Evolutionary conservation across 2,888 invertebrate species (phyloP).

Genomic region (Noctua janthe): DNA sequence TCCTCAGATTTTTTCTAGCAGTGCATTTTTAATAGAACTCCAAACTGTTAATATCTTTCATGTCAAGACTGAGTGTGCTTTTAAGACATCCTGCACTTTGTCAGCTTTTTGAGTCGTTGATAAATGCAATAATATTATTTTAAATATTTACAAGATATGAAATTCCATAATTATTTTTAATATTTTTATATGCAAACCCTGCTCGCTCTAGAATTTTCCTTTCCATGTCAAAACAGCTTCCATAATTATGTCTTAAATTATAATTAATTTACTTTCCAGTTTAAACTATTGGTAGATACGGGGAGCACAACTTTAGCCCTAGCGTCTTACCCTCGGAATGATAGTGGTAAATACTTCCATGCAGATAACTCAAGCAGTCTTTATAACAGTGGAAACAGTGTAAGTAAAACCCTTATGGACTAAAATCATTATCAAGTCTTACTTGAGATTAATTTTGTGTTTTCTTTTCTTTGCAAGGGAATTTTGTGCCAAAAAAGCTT

Average conservation of each 20-base stretch:
- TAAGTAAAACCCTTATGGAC: conserved; percentile 66
- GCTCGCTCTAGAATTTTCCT: too few relatives aligned
- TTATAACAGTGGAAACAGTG: conserved; percentile 81
- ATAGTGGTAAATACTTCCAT: conserved; percentile 84
- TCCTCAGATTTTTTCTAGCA: not conserved
- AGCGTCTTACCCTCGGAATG: conserved; percentile 87
- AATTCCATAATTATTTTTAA: not conserved
- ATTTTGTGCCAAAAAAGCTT: not conserved
- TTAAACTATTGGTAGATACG: conserved; percentile 91
- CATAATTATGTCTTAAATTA: not conserved
- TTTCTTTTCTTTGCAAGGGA: not conserved
- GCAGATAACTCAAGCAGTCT: conserved; percentile 81
- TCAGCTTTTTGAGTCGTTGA: not conserved
- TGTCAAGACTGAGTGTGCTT: not conserved
- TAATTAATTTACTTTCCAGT: conserved; percentile 78
- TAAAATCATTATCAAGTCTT: not conserved
- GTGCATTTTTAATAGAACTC: not conserved
- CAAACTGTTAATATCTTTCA: not conserved
- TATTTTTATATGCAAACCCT: too few relatives aligned
- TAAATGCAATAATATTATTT: not conserved
- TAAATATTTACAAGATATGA: not conserved
- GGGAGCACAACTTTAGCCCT: conserved; percentile 92
- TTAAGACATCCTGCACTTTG: not conserved
- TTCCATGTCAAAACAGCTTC: too few relatives aligned
- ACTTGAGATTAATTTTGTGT: not conserved